Conservation (phyloP, 2,797 vertebrate species). For the Typhlichthys eigenmanni region DNA sequence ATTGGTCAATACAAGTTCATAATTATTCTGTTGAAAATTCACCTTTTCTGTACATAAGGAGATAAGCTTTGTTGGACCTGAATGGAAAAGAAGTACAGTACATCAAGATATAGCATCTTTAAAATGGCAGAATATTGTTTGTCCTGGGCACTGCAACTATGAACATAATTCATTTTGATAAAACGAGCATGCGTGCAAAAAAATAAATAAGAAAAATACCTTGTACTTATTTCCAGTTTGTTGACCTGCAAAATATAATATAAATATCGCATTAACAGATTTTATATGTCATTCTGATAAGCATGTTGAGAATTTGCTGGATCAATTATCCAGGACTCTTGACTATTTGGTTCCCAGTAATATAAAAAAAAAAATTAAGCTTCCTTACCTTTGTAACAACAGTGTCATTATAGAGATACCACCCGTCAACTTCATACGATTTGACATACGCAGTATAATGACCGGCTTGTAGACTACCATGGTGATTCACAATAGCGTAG, state of each 20-base stretch:
- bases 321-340: not conserved
- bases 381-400: constrained; percentile 53
- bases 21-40: constrained; percentile 5
- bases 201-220: too few species aligned
- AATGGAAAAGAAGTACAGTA: not conserved
- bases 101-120: not conserved
- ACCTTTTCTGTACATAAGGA: constrained; percentile 73
- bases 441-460: constrained; percentile 70
- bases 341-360: not conserved
- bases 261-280: not conserved
- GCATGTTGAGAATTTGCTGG: not conserved
- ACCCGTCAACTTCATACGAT: constrained; percentile 58
- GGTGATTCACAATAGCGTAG: constrained; percentile 71
- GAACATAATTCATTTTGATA: too few species aligned
- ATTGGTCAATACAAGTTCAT: not conserved
- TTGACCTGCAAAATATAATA: constrained; percentile 24
- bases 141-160: not conserved
- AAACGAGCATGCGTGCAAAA: too few species aligned
- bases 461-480: constrained; percentile 59
- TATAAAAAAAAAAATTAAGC: not conserved
- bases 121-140: not conserved
- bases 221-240: not conserved
- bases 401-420: constrained; percentile 72
- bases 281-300: too few species aligned
- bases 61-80: constrained; percentile 60